Conservation (phyloP, 2,888 invertebrate species). For the Lapara coniferarum region DNA sequence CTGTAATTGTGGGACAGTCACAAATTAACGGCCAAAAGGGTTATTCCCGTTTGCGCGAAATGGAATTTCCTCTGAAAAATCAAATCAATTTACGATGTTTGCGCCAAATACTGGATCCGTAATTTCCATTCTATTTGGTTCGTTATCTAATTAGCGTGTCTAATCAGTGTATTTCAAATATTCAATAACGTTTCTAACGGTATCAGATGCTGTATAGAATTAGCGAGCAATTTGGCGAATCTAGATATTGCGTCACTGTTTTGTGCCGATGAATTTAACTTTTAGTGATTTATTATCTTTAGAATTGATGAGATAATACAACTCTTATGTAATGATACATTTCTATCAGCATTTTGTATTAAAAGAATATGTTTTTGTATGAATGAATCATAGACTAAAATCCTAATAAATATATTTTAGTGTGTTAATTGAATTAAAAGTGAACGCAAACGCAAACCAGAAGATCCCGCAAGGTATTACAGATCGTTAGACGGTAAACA, state of each 20-base stretch:
- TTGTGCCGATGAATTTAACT: neutral
- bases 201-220: slow-evolving; percentile 9
- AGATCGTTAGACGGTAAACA: slow-evolving; percentile 69
- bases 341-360: too few relatives aligned
- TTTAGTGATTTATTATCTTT: neutral
- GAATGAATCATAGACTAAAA: too few relatives aligned
- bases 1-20: slow-evolving; percentile 52
- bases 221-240: slow-evolving; percentile 23
- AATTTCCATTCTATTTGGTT: slow-evolving; percentile 24
- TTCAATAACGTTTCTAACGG: slow-evolving; percentile 14
- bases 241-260: slow-evolving; percentile 8
- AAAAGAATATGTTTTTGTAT: too few relatives aligned
- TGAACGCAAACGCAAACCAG: slow-evolving; percentile 2
- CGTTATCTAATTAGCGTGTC: slow-evolving; percentile 22
- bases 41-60: slow-evolving; percentile 42
- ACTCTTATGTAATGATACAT: too few relatives aligned
- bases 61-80: slow-evolving; percentile 41
- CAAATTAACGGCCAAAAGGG: slow-evolving; percentile 46
- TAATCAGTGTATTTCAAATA: slow-evolving; percentile 27
- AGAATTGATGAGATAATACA: too few relatives aligned
- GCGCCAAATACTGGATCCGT: slow-evolving; percentile 17
- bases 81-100: slow-evolving; percentile 39
- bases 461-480: slow-evolving; percentile 46
- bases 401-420: too few relatives aligned
- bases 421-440: neutral